phyloP scores from a whole-genome alignment of 2,113 vertebrate genomes.

The Camelus dromedarius region DNA sequence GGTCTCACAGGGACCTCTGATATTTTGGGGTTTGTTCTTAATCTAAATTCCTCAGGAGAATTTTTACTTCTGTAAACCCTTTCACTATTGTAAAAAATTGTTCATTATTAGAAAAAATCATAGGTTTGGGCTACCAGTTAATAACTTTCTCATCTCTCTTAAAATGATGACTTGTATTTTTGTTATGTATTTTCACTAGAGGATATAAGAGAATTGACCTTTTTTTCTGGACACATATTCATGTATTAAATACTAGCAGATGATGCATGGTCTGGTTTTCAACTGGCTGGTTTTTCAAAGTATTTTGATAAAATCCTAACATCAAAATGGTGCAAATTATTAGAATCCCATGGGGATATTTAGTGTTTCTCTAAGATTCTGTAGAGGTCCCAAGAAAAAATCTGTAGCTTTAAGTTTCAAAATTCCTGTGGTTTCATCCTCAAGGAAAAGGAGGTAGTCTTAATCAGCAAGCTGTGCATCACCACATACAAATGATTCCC shows the following conservation, averaged over 20 bases:
- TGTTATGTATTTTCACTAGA: conserved; percentile 57
- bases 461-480: background rate
- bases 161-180: conserved; percentile 56
- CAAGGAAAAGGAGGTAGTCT: conserved; percentile 29
- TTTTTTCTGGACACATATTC: conserved; percentile 53
- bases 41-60: background rate
- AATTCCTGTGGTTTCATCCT: conserved; percentile 44
- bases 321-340: conserved; percentile 45
- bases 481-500: conserved; percentile 21
- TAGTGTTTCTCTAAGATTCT: conserved; percentile 57
- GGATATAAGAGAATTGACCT: conserved; percentile 54
- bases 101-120: conserved; percentile 27
- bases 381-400: background rate
- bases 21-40: conserved; percentile 30
- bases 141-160: conserved; percentile 22
- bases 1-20: background rate
- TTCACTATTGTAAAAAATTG: conserved; percentile 36
- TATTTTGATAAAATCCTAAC: conserved; percentile 63
- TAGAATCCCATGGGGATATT: conserved; percentile 11
- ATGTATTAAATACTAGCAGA: conserved; percentile 46
- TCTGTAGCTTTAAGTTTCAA: conserved; percentile 38
- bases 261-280: conserved; percentile 28
- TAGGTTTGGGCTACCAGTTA: conserved; percentile 16
- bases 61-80: conserved; percentile 8
- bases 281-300: conserved; percentile 47